Conservation (phyloP, 2,797 vertebrate species). For the Sebastes cheni region DNA sequence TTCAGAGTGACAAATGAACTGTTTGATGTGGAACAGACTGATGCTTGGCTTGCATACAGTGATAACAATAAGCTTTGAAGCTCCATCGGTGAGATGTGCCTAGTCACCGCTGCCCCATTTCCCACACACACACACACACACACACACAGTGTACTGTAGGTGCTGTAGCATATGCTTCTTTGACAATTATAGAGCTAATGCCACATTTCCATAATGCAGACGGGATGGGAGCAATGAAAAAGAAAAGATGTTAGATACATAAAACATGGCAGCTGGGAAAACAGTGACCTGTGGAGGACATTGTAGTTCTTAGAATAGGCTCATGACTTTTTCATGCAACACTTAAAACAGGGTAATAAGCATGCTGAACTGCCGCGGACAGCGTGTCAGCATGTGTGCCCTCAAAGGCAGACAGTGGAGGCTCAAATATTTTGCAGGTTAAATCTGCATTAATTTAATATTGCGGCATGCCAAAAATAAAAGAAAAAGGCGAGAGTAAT, state of each 20-base stretch:
- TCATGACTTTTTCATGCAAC: conserved; percentile 53
- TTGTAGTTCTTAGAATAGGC: conserved; percentile 8
- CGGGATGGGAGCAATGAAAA: background rate
- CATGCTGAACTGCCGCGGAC: background rate
- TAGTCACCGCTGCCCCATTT: conserved; percentile 44
- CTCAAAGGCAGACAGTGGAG: background rate
- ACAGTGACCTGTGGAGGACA: conserved; percentile 34
- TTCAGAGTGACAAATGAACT: conserved; percentile 52
- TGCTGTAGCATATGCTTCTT: conserved; percentile 9
- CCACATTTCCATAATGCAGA: conserved; percentile 23
- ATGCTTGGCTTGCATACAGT: conserved; percentile 37
- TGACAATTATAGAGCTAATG: conserved; percentile 13
- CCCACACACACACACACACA: background rate
- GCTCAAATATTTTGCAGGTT: background rate
- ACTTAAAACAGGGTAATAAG: conserved; percentile 34
- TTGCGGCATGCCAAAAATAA: background rate
- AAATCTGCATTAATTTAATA: conserved; percentile 6
- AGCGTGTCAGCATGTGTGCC: background rate
- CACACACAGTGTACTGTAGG: background rate
- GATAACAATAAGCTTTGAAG: conserved; percentile 62
- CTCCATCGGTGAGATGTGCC: conserved; percentile 44
- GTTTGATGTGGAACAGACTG: conserved; percentile 60
- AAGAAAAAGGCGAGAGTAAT: background rate
- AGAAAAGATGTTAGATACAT: conserved; percentile 30
- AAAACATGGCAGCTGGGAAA: conserved; percentile 48